Evolutionary conservation across 2,797 vertebrate species (phyloP).

Genomic region (Scolopax rusticola): DNA sequence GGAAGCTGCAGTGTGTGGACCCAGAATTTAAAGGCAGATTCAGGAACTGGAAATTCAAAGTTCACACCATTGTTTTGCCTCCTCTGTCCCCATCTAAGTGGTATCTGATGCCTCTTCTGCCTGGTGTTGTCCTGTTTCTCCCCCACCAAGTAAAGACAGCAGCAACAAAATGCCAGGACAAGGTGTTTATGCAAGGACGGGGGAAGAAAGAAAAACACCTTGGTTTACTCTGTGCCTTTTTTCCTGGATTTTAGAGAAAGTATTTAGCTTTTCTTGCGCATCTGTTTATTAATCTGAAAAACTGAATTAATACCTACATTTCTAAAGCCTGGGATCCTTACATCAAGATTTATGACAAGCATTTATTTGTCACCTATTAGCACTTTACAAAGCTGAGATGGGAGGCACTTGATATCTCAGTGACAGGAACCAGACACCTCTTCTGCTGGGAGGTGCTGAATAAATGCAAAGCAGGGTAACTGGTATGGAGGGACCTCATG

Average conservation of each 20-base stretch:
- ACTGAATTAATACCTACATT: background rate
- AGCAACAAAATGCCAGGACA: background rate
- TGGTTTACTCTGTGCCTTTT: background rate
- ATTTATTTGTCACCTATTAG: background rate
- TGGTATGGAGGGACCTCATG: accelerated
- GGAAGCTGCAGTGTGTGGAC: background rate
- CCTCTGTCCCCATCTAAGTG: background rate
- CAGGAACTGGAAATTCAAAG: background rate
- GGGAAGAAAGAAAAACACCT: background rate
- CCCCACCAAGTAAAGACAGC: background rate
- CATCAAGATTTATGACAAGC: background rate
- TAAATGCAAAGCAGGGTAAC: background rate
- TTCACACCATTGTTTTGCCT: background rate
- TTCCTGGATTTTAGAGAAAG: background rate
- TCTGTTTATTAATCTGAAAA: background rate
- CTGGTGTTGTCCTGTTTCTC: background rate
- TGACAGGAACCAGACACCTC: background rate
- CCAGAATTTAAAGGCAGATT: background rate
- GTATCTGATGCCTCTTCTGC: background rate
- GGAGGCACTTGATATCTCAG: background rate
- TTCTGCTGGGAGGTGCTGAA: background rate
- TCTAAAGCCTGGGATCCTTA: background rate
- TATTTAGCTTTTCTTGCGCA: background rate
- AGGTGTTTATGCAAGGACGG: background rate
- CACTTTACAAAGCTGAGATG: background rate